These are phyloP conservation scores for Bugula neritina DNA, from an alignment of 2,888 invertebrate species.

Conservation along the genomic window DNA sequence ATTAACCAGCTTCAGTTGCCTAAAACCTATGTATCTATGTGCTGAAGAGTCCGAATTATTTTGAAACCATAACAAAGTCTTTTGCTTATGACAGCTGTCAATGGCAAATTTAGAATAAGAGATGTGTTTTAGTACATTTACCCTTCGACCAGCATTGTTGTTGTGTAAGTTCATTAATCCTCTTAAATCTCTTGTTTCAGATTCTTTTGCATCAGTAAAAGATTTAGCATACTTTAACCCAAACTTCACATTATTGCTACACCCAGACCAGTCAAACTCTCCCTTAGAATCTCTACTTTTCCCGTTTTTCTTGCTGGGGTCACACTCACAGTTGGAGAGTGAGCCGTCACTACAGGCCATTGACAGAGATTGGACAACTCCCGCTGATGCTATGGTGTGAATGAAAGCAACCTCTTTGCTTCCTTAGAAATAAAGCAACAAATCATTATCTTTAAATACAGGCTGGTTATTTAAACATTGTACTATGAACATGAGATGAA, in stretches of 20 bases:
- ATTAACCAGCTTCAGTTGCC: too few relatives aligned
- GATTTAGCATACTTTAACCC: conserved; percentile 75
- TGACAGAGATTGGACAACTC: conserved; percentile 81
- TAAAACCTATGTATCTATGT: too few relatives aligned
- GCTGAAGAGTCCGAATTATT: too few relatives aligned
- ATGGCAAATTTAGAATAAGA: too few relatives aligned
- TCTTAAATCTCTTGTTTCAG: conserved; percentile 59
- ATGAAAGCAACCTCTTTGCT: conserved; percentile 60
- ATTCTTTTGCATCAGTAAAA: conserved; percentile 86
- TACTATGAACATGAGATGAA: too few relatives aligned
- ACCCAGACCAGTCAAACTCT: conserved; percentile 75
- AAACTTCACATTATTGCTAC: conserved; percentile 55
- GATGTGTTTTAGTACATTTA: too few relatives aligned
- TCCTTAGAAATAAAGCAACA: conserved; percentile 41
- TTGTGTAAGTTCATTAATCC: conserved; percentile 94
- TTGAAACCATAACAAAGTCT: too few relatives aligned
- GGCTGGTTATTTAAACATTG: too few relatives aligned
- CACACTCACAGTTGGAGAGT: conserved; percentile 79
- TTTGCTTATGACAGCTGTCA: too few relatives aligned
- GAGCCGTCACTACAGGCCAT: conserved; percentile 86
- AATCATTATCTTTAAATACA: too few relatives aligned
- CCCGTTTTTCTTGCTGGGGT: conserved; percentile 43
- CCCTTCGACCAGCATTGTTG: conserved; percentile 92
- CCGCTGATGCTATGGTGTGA: conserved; percentile 59
- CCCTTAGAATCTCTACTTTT: conserved; percentile 39